These are phyloP conservation scores for Phyllopteryx taeniolatus DNA, from an alignment of 2,113 vertebrate species.

Conservation along the genomic window DNA sequence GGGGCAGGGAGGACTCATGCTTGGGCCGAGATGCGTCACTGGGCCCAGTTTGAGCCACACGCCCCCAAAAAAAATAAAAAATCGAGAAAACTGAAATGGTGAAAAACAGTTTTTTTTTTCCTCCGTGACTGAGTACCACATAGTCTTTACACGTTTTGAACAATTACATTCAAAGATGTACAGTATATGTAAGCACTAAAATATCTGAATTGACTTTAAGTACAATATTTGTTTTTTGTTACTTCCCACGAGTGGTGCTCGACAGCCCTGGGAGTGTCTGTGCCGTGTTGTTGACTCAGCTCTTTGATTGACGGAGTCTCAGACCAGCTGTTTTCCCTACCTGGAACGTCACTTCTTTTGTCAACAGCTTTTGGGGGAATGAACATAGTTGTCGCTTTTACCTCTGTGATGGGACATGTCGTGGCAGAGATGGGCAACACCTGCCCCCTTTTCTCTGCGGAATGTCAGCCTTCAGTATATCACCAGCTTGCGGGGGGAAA, in stretches of 20 bases:
- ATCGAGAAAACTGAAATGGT: no score
- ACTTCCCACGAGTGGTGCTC: not conserved
- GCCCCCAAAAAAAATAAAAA: no score
- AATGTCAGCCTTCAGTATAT: conserved; percentile 35
- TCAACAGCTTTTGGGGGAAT: conserved; percentile 56
- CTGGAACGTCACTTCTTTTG: conserved; percentile 57
- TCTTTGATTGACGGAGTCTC: conserved; percentile 24
- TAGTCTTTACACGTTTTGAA: no score
- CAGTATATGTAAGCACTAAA: no score
- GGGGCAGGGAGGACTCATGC: no score
- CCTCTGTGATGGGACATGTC: conserved; percentile 24
- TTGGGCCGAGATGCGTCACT: no score
- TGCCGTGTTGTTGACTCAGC: conserved; percentile 53
- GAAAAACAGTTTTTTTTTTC: no score
- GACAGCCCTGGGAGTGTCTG: conserved; percentile 22
- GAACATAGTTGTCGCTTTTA: conserved; percentile 51
- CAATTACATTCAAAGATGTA: no score
- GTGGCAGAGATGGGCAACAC: conserved; percentile 28
- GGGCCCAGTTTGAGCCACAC: no score
- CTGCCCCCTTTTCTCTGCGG: conserved; percentile 20
- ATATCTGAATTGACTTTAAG: no score
- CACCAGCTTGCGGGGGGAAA: conserved; percentile 18
- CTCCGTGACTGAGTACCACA: no score
- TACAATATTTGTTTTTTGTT: not conserved
- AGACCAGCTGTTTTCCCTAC: conserved; percentile 63